phyloP scores from a whole-genome alignment of 2,113 vertebrate species.

The Vireo altiloquus region DNA sequence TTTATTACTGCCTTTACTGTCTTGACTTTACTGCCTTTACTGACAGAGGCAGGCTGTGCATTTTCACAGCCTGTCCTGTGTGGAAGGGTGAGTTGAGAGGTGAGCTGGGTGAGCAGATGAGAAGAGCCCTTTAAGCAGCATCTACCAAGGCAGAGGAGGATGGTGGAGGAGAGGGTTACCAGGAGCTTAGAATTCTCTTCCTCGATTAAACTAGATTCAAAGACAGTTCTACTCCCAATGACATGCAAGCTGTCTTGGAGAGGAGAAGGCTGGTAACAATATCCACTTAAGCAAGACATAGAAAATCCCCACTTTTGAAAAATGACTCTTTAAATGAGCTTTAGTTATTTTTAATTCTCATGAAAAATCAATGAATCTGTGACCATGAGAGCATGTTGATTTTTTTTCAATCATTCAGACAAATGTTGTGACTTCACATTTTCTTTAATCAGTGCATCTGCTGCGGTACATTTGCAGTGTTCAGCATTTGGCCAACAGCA shows the following conservation, averaged over 20 bases:
- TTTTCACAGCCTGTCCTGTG: background rate
- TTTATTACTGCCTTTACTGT: background rate
- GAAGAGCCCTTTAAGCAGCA: background rate
- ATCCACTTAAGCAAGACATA: background rate
- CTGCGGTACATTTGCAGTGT: background rate
- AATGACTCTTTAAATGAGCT: background rate
- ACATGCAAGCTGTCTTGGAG: background rate
- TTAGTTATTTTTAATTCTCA: background rate
- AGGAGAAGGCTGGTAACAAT: background rate
- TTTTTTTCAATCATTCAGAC: background rate
- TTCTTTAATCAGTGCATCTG: slow-evolving; percentile 52
- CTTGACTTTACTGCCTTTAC: background rate
- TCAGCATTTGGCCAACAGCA: slow-evolving; percentile 42
- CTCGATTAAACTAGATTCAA: background rate
- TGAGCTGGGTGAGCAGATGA: background rate
- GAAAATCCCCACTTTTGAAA: background rate
- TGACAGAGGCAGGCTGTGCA: background rate
- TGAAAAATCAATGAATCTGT: background rate
- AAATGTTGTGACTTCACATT: slow-evolving; percentile 43
- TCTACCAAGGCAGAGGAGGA: background rate
- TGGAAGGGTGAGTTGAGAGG: background rate
- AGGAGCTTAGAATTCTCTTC: background rate
- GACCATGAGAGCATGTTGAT: background rate
- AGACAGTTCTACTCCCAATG: background rate
- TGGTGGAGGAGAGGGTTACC: background rate